Percentiles rank a stretch among this genome's conserved stretches.
Evolutionary conservation across 2,113 vertebrate species (phyloP).

Genomic region (Loxodonta africana): DNA sequence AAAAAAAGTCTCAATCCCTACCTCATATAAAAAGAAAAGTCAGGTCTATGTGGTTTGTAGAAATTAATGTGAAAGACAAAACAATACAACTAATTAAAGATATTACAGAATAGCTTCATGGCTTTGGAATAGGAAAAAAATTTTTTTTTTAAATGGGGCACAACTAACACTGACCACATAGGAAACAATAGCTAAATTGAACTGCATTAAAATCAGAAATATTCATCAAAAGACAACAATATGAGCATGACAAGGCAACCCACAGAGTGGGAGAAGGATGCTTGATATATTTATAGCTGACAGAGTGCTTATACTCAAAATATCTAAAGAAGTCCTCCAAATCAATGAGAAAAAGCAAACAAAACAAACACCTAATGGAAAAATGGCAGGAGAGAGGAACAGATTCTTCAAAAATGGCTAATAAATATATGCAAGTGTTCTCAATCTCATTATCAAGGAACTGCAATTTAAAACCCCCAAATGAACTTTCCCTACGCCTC

Average conservation of each 20-base stretch:
- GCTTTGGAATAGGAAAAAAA: neutral
- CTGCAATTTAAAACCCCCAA: neutral
- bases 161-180: neutral
- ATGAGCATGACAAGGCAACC: neutral
- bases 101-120: neutral
- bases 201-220: neutral
- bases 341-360: neutral
- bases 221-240: neutral
- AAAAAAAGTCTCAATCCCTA: neutral
- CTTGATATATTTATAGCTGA: neutral
- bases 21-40: neutral
- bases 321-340: neutral
- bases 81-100: neutral
- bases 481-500: neutral
- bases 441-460: neutral
- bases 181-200: neutral
- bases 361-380: neutral
- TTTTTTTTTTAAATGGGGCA: neutral
- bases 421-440: neutral
- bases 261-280: neutral
- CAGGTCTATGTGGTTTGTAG: neutral
- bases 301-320: neutral
- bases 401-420: neutral
- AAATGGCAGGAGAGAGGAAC: neutral
- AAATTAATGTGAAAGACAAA: neutral